Conservation (phyloP, 1,140 invertebrate genomes). For the Saxidomus purpurata region DNA sequence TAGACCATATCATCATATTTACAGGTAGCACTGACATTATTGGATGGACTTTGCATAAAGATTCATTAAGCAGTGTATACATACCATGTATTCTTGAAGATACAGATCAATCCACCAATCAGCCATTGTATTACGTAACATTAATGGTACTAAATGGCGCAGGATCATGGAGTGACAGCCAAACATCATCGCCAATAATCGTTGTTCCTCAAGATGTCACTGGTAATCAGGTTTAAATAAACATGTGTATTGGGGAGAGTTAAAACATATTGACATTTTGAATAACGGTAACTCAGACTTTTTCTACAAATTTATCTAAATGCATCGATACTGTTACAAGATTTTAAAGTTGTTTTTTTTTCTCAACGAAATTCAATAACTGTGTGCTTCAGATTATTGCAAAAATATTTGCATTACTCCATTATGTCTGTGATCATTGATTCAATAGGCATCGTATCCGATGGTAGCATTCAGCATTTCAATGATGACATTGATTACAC, state of each 20-base stretch:
- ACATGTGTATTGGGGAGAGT: too few species aligned
- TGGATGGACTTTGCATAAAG: conserved; percentile 43
- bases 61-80: conserved; percentile 25
- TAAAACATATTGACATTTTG: too few species aligned
- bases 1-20: too few species aligned
- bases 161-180: conserved; percentile 50
- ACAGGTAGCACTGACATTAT: conserved; percentile 68
- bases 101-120: conserved; percentile 13
- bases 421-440: not conserved
- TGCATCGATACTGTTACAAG: not conserved
- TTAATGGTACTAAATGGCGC: conserved; percentile 69
- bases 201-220: conserved; percentile 65
- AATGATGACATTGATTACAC: conserved; percentile 66
- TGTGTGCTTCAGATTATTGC: too few species aligned
- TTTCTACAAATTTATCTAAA: too few species aligned
- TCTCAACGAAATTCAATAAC: too few species aligned
- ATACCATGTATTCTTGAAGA: conserved; percentile 25
- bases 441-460: conserved; percentile 28
- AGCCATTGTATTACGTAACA: conserved; percentile 68
- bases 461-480: conserved; percentile 16
- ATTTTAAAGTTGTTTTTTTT: too few species aligned
- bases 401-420: too few species aligned
- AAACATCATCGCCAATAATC: conserved; percentile 58
- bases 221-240: too few species aligned
- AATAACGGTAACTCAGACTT: too few species aligned